These are phyloP conservation scores for Exaiptasia diaphana DNA, from an alignment of 64 coral and sea anemone species.

Conservation along the genomic window DNA sequence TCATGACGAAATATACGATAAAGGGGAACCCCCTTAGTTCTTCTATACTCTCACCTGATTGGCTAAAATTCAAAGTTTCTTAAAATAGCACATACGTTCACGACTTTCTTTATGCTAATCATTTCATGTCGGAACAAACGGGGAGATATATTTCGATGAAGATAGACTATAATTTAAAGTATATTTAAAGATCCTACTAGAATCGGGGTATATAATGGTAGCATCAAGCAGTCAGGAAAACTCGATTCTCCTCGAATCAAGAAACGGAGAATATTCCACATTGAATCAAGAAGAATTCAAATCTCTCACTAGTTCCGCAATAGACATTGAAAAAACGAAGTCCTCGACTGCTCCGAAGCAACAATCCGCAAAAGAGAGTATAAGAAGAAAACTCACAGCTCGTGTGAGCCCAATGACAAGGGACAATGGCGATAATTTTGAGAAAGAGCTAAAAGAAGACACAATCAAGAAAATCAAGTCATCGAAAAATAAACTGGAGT, in stretches of 20 bases:
- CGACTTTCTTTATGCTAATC: neutral
- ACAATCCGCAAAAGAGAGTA: constrained; percentile 15
- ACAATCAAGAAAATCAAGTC: no score
- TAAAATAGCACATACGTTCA: constrained; percentile 28
- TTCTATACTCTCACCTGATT: constrained; percentile 1
- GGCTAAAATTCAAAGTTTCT: neutral
- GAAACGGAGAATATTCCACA: neutral
- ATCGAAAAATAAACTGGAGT: no score
- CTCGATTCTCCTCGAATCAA: neutral
- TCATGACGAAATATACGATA: neutral
- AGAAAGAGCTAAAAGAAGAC: no score
- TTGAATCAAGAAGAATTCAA: neutral
- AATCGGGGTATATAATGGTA: neutral
- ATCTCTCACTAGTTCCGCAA: neutral
- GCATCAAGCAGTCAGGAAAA: neutral
- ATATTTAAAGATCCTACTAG: neutral
- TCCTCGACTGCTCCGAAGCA: no score
- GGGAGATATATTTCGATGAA: neutral
- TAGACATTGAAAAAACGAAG: neutral
- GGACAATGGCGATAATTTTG: neutral
- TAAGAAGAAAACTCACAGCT: constrained; percentile 39
- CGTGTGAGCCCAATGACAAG: constrained; percentile 57
- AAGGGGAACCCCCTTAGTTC: constrained; percentile 38
- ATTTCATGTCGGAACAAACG: neutral
- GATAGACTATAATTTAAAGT: neutral